These are phyloP conservation scores for Tethya wilhelma DNA, from an alignment of 37 sponge, comb jelly and placozoan species.

Conservation along the genomic window DNA sequence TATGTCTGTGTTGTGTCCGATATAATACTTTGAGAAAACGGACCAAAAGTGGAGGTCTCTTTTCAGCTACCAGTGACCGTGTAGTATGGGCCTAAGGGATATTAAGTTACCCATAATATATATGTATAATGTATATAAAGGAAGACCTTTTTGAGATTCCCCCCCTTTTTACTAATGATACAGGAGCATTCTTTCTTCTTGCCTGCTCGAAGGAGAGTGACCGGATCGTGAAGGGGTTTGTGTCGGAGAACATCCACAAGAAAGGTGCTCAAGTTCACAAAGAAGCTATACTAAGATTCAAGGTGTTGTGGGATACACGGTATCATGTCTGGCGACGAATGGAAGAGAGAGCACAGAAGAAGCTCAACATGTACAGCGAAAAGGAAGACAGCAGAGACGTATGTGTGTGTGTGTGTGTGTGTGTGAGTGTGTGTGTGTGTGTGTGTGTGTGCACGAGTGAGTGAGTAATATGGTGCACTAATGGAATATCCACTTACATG, in stretches of 20 bases:
- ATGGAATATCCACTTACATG: no score
- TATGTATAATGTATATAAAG: no score
- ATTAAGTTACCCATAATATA: no score
- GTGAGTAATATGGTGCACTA: neutral
- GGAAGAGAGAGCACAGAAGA: slow-evolving; percentile 55
- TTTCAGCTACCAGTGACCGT: no score
- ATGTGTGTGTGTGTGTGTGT: neutral
- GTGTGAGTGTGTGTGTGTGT: neutral
- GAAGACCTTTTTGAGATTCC: neutral
- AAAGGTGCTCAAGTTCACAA: neutral
- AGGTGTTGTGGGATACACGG: slow-evolving; percentile 48
- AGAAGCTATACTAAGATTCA: slow-evolving; percentile 43
- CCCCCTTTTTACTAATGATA: neutral
- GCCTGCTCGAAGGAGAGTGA: slow-evolving; percentile 29
- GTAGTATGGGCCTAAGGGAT: no score
- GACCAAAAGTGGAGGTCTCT: no score
- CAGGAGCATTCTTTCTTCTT: slow-evolving; percentile 68
- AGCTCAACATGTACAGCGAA: slow-evolving; percentile 26
- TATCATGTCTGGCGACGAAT: slow-evolving; percentile 64
- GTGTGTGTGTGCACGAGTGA: neutral
- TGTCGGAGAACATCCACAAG: neutral
- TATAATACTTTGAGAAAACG: no score
- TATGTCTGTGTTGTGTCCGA: no score
- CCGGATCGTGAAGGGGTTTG: slow-evolving; percentile 11
- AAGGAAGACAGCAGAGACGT: slow-evolving; percentile 4